Evolutionary conservation across 2,797 vertebrate species (phyloP).

Genomic region (Graptemys geographica): DNA sequence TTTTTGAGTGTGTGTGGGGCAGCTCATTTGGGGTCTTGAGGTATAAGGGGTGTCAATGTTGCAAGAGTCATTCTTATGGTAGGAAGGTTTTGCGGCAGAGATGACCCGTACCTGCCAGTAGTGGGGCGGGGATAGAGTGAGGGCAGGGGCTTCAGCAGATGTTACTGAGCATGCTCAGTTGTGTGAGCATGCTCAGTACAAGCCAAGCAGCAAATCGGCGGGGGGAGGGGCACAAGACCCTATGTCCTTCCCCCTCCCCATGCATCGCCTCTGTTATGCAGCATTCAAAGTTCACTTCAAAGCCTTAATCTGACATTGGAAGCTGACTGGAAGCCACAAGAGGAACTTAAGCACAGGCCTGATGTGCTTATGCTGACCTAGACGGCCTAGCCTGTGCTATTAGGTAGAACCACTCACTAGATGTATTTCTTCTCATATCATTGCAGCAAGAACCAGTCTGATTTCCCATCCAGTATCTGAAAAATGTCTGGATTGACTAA

Average conservation of each 20-base stretch:
- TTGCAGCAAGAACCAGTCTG: neutral
- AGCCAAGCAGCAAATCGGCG: too few species aligned
- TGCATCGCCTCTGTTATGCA: too few species aligned
- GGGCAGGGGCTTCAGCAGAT: too few species aligned
- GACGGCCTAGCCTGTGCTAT: neutral
- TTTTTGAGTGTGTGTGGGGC: neutral
- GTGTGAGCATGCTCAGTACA: too few species aligned
- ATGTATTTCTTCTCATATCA: neutral
- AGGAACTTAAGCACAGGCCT: neutral
- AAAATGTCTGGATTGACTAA: neutral
- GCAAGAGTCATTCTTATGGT: neutral
- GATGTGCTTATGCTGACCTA: neutral
- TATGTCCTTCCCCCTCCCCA: too few species aligned
- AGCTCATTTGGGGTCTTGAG: too few species aligned
- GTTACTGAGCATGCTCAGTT: too few species aligned
- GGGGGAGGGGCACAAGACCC: too few species aligned
- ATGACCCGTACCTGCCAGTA: too few species aligned
- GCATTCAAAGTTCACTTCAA: neutral
- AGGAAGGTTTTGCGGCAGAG: neutral
- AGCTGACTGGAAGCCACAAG: neutral
- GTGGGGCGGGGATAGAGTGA: too few species aligned
- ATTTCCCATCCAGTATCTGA: neutral
- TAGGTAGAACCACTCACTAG: neutral
- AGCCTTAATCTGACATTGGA: neutral
- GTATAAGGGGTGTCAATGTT: neutral